Evolutionary conservation across 1,140 invertebrate species (phyloP), one percentile per base, ranked within the genome.

Genomic region (Anagrus nilaparvatae): DNA sequence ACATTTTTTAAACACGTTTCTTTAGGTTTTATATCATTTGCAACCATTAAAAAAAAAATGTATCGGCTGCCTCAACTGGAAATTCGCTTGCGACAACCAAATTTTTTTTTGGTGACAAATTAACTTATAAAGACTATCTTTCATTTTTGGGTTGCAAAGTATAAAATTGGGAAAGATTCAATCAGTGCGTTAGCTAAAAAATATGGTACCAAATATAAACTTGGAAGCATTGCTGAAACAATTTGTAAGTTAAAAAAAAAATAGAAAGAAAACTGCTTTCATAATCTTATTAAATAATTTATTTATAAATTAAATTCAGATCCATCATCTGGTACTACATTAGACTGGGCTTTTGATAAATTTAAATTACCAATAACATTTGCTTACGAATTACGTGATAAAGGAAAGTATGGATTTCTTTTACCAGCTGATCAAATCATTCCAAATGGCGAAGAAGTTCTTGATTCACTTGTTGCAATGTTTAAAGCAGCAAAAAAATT

Each of bases 351-450:
- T 0, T 78, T 82, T 59, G 68, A 65, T 5, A 61, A 49, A 5
- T 72, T 73, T 21, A 68, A 73, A 43, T 70, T 81, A 13, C 78
- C 79, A 41, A 76, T 87, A 29, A 71, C 77, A 0, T 84, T 73
- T 52, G 71, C 78, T 9, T 72, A 80, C 40, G 81, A 83, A 60
- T 59, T 84, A 9, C 65, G 84, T 9, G 84, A 88, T 58, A 72
- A 62, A 13, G 4, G n/a, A 36, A 1, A 4, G 1, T 74, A 78
- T 50, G 85, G 85, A 1, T 91, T 91, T 57, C 29, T 86, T 2
- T 59, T 90, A 14, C 81, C 84, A 2, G 70, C 78, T 2, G 55
- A 66, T 16, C 71, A 82, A 55, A 89, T 90, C 28, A 59, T 75
- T 29, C 75, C 78, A 1, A 82, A 78, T 13, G 81, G 74, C 20